Conservation (phyloP, 1,140 invertebrate genomes). For the Aporrectodea caliginosa region DNA sequence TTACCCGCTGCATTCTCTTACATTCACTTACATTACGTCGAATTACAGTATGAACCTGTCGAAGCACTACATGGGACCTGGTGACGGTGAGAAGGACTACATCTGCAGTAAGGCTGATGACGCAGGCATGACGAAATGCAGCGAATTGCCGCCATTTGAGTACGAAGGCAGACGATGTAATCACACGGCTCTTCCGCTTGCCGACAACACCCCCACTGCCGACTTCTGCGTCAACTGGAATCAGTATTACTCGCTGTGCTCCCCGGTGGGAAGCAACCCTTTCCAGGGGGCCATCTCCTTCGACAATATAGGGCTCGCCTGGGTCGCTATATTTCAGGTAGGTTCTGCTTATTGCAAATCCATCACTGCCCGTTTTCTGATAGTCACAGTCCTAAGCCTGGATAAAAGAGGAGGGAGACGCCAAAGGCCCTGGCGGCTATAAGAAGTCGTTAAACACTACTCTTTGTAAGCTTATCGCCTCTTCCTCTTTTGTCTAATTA, state of each 20-base stretch:
- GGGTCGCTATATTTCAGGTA: constrained; percentile 99
- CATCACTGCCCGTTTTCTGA: too few species aligned
- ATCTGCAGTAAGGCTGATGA: constrained; percentile 91
- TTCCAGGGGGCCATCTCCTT: constrained; percentile 99
- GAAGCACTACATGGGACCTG: constrained; percentile 38
- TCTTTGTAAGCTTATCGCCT: too few species aligned
- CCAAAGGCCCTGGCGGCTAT: neutral
- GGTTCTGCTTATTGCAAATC: too few species aligned
- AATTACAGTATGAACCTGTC: constrained; percentile 42
- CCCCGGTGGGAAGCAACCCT: constrained; percentile 87
- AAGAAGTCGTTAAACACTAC: too few species aligned
- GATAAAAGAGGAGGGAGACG: neutral
- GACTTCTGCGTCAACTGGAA: constrained; percentile 93
- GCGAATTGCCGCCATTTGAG: constrained; percentile 75
- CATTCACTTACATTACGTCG: too few species aligned
- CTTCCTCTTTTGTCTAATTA: too few species aligned
- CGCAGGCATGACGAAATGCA: constrained; percentile 90
- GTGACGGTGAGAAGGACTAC: constrained; percentile 79
- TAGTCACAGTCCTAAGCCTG: too few species aligned
- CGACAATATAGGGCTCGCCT: constrained; percentile 98
- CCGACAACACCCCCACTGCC: constrained; percentile 47
- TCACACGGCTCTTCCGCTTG: constrained; percentile 37
- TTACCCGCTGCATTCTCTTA: too few species aligned
- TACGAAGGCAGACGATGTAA: constrained; percentile 68
- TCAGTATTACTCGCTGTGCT: constrained; percentile 94